Base-by-base conservation (phyloP, 2,113 vertebrate species). In the Rhynchopsitta pachyrhyncha region DNA sequence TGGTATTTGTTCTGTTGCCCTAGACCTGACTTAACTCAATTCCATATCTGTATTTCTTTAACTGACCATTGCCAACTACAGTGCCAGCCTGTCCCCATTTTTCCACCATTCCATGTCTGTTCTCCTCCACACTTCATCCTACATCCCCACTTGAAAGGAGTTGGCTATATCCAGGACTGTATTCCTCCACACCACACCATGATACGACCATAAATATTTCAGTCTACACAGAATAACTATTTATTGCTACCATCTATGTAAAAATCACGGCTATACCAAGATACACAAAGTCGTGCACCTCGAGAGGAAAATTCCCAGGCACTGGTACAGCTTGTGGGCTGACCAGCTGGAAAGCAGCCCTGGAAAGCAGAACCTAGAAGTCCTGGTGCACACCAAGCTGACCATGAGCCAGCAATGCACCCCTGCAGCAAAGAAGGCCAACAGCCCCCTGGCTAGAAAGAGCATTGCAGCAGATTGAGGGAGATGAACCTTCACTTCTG, bases 391-490 rank as follows among this genome's bases (percentile, higher is more conserved):
- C 35, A 37, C 7, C 22, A 49, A 67, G 66, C 8, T 73, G 41
- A 31, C 16, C 37, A 33, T 3, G 20, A 67, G 15, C 13, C 46
- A 86, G 52, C 35, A 62, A 8, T 18, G 7, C 12, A 11, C 16
- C 4, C 24, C 29, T 37, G 13, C 29, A 64, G 29, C 11, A 52
- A 64, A 77, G 18, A 2, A 1, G 3, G 49, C 29, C 15, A n/a
- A 29, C 33, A 37, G 37, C 3, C 24, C 14, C 16, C 15, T 50
- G 18, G 33, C 15, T 37, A 33, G 41, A 31, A 64, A 49, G 13
- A 76, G 9, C 24, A 18, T 1, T 15, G 9, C n/a, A 69, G 29
- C 6, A 46, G 19, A 47, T 8, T 0, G 0, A 28, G 25, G 6
- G 6, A 57, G 25, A 2, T 20, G 37, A 42, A 50, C 10, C 7